Conservation (phyloP, 1,140 invertebrate genomes). For the Apolygus lucorum region DNA sequence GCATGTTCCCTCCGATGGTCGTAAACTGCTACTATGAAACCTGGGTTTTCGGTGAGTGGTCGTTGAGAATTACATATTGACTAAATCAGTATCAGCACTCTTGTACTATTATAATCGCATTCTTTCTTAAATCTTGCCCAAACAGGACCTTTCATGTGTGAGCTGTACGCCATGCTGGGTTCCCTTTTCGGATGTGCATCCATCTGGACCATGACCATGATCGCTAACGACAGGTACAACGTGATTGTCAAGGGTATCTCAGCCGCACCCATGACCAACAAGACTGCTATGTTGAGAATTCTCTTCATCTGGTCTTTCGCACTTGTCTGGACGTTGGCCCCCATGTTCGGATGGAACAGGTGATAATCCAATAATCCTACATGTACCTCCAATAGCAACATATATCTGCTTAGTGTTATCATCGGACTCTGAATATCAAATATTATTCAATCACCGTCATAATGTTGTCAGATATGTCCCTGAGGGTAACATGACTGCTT, state of each 20-base stretch:
- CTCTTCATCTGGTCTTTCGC: conserved; percentile 60
- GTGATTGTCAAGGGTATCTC: conserved; percentile 74
- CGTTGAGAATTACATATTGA: too few species aligned
- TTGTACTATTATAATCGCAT: too few species aligned
- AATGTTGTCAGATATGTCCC: conserved; percentile 58
- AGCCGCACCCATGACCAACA: conserved; percentile 59
- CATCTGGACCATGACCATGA: conserved; percentile 75
- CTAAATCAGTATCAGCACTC: too few species aligned
- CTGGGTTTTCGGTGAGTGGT: conserved; percentile 60
- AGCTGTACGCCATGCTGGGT: conserved; percentile 68
- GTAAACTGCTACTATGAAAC: conserved; percentile 80
- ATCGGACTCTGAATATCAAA: too few species aligned
- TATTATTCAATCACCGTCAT: neutral
- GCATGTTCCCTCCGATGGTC: conserved; percentile 74
- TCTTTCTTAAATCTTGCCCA: neutral
- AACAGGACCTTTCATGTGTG: conserved; percentile 64
- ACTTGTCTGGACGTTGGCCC: conserved; percentile 56
- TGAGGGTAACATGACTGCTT: conserved; percentile 79
- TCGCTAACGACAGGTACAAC: conserved; percentile 73
- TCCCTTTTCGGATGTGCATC: conserved; percentile 70
- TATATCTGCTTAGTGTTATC: too few species aligned
- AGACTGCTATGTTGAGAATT: conserved; percentile 57
- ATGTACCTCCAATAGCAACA: too few species aligned
- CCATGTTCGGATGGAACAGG: conserved; percentile 71
- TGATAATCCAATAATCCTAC: conserved; percentile 45